Evolutionary conservation across 1,140 invertebrate species (phyloP), one percentile per base, ranked within the genome.

Genomic region (Geopemphigus sp.): DNA sequence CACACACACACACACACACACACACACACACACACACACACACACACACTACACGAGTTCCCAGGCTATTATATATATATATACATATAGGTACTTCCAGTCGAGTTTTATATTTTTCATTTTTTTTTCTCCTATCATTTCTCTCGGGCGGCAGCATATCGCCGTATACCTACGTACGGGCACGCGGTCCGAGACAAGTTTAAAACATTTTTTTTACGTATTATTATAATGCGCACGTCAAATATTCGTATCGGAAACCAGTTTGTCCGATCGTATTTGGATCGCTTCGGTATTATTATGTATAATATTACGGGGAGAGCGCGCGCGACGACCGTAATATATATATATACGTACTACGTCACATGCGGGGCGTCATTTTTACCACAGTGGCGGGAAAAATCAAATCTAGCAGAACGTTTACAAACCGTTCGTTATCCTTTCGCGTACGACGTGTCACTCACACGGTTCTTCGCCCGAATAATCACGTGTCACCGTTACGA

Each of bases 221-320:
- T 70, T 70, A 63, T 63, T 78, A 78, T 63, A 63, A 63, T 61
- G 74, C 74, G 26, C 57, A 45, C 57, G 74, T 78, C 74, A 78
- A 78, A 78, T 39, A 57, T 76, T 76, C 53, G 73, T 76, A 76
- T 76, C 57, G 57, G 32, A 59, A 78, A 78, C 74, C 57, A 63
- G 74, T 78, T 78, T 63, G 29, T 68, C 39, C 32, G 26, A 59
- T 76, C 54, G 53, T 54, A 73, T 73, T 73, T 54, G 70, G 29
- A 32, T 73, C 72, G 57, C 57, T 15, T 19, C 15, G 24, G 26
- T 12, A 8, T 72, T 54, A 8, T 54, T 8, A 53, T 66, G 17
- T 6, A 70, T 19, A 26, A 72, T n/a, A 72, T 72, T 72, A 53
- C 19, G 10, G 45, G 17, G 29, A n/a, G 22, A 47, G 32, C 26